Conservation (phyloP, 2,113 vertebrate species). For the Tetrax tetrax region DNA sequence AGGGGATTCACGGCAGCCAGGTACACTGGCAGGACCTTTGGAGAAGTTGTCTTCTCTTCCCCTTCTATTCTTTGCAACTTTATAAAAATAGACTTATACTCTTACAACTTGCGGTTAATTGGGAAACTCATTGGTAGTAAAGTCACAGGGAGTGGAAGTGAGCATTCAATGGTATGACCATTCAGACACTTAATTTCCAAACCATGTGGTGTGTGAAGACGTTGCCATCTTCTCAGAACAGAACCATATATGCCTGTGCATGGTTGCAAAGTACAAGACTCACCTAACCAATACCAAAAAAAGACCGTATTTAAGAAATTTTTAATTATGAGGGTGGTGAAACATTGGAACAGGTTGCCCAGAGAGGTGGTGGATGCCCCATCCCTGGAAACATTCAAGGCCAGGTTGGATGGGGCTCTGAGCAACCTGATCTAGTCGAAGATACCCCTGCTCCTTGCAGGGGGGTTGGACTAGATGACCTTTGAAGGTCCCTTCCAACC, state of each 20-base stretch:
- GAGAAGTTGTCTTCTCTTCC: neutral
- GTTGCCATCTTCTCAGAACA: neutral
- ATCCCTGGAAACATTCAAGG: neutral
- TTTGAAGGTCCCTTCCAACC: neutral
- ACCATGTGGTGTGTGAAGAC: neutral
- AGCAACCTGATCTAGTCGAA: neutral
- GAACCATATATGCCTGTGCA: neutral
- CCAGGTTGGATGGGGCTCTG: neutral
- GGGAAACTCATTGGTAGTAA: neutral
- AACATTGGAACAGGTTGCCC: neutral
- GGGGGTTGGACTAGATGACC: neutral
- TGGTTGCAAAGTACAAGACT: neutral
- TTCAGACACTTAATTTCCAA: neutral
- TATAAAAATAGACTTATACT: neutral
- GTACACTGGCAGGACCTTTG: neutral
- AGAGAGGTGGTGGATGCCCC: neutral
- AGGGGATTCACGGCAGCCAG: neutral
- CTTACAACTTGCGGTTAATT: neutral
- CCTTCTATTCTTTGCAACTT: neutral
- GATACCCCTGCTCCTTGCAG: too few species aligned
- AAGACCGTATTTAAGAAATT: neutral
- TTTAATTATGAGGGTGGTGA: neutral
- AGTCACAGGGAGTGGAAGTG: neutral
- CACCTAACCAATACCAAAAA: neutral
- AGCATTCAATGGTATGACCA: neutral